Conservation (phyloP, 2,797 vertebrate species). For the Crax fasciolata region DNA sequence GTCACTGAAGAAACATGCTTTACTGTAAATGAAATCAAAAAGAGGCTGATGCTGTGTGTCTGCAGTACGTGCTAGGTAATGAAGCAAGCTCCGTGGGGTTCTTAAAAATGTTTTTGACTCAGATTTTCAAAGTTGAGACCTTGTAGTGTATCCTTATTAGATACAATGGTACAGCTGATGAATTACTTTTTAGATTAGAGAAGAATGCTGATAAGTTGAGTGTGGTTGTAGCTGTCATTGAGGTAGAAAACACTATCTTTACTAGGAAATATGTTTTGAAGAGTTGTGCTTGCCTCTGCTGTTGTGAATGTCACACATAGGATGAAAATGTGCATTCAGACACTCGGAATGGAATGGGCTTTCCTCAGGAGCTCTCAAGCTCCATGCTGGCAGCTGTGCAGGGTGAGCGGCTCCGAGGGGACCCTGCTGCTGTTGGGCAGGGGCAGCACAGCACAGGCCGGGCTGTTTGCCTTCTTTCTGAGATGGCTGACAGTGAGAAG, state of each 20-base stretch:
- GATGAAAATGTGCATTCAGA: neutral
- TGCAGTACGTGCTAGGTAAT: neutral
- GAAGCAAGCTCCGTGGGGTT: neutral
- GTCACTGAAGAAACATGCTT: neutral
- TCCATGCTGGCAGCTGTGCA: neutral
- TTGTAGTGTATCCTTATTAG: slow-evolving; percentile 18
- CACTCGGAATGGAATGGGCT: neutral
- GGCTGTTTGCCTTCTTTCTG: neutral
- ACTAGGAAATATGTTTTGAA: slow-evolving; percentile 23
- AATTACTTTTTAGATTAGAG: slow-evolving; percentile 27
- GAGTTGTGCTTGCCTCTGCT: slow-evolving; percentile 22
- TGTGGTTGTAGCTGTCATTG: slow-evolving; percentile 25
- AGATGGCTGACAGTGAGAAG: neutral
- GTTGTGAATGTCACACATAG: neutral
- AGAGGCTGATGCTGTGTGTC: neutral
- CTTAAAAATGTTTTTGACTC: slow-evolving; percentile 21
- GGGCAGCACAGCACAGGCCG: neutral
- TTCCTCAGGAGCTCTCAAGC: neutral
- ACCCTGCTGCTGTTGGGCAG: neutral
- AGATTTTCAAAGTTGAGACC: slow-evolving; percentile 8
- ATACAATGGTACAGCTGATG: neutral
- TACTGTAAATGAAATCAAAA: neutral
- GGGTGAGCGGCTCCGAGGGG: neutral
- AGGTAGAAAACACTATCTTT: slow-evolving; percentile 17
- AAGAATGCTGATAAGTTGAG: slow-evolving; percentile 27